Base-by-base conservation (phyloP, 2,113 vertebrate species). In the Chloropsis cyanopogon region DNA sequence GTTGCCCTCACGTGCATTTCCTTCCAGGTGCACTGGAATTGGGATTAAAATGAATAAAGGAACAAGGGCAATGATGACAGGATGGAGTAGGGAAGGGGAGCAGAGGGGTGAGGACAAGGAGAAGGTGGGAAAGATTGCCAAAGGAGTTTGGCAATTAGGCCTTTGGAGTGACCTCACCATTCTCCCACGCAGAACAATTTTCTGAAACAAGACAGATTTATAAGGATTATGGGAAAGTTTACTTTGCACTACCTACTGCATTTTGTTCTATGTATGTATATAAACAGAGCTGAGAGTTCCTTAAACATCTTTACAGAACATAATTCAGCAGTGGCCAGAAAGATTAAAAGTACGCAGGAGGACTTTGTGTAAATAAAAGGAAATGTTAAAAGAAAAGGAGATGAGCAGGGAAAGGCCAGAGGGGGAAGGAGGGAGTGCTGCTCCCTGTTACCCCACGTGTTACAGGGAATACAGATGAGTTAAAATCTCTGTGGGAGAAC, bases 171-270 rank as follows among this genome's bases (percentile, higher is more conserved):
- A 96, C 88, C 95, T 97, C 93, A 95, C 71, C 41, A 7, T 90
- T 96, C 90, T 92, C 95, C 93, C 92, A 92, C 88, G 14, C 92
- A 80, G 85, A 92, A 83, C 78, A 39, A 73, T 95, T 86, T 93
- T 73, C 84, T 96, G 90, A 92, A 96, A 75, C 52, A 19, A 90
- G 93, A 42, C 92, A 94, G 92, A 93, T 96, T 96, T 92, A 68
- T 75, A 88, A 86, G 88, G 93, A 93, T 94, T 80, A 71, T 78
- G 90, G 92, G 94, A 92, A 96, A 88, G 95, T 93, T 96, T 90
- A 92, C 88, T 90, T 88, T 94, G 92, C 2, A 17, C 93, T 96
- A 93, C 92, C 90, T 94, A 56, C 85, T 95, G 85, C 82, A 19
- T 80, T 93, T 85, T 64, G 83, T 82, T 81, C 26, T 21, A 15